Base-by-base conservation (phyloP, 2,888 invertebrate genomes). In the Rhabditophanes sp. region DNA sequence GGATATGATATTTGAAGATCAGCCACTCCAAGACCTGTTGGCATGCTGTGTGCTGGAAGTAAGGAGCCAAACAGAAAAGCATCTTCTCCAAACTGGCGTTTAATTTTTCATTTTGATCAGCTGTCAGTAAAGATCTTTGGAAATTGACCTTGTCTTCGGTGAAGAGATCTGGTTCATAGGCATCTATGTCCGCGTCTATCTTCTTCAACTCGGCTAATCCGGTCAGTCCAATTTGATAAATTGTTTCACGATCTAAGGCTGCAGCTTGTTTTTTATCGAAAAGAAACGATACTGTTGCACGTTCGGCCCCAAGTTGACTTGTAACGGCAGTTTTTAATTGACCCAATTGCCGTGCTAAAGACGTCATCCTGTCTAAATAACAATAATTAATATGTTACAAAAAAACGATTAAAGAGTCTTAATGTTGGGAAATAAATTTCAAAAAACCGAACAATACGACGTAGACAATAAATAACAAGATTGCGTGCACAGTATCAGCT, bases 1-100 rank as follows among this genome's bases (percentile, higher is more conserved):
- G 80, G 41, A 93, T 78, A 46, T 62, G 49, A 34, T 60, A 74
- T 70, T 73, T 75, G 56, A 82, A 76, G 27, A 93, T 76, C 3
- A 96, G 73, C 90, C 90, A 96, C 71, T 96, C 96, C 28, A 96
- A 66, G 2, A 84, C 79, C 70, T 87, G 82, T 48, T 87, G 83
- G 0, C 83, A 75, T 5, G 78, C 75, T 52, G 79, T 79, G 1
- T 85, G 69, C 30, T 83, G 72, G 49, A 93, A 78, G 65, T 85
- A 88, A 0, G 93, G 93, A 1, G 85, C 81, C 3, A 88, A 46
- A 14, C 53, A 72, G 2, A 78, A 67, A 1, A 93, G 68, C 67
- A 90, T 88, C 44, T 76, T 76, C 33, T 75, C 74, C 15, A 96
- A 78, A 3, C 73, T 74, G 23, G 72, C 70, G 67, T 88, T 74